Evolutionary conservation across 2,797 vertebrate species (phyloP).

Genomic region (Hippoglossus hippoglossus): DNA sequence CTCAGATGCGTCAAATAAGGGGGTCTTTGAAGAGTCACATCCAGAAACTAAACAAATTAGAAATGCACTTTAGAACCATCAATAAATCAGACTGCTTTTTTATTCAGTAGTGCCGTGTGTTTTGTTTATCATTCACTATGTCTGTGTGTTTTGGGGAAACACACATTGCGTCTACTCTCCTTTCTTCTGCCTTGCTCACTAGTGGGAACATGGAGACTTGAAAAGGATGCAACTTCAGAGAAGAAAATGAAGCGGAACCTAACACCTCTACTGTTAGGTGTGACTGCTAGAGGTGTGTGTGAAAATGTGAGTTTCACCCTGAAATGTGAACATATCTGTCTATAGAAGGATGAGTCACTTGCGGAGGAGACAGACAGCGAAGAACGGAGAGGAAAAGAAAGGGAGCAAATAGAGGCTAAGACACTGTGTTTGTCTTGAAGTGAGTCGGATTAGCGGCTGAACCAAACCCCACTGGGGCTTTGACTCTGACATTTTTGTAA

Average conservation of each 20-base stretch:
- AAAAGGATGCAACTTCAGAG: conserved; percentile 52
- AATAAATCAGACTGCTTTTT: conserved; percentile 26
- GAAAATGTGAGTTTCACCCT: conserved; percentile 52
- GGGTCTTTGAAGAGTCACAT: conserved; percentile 41
- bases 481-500: conserved; percentile 45
- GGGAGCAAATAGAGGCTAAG: conserved; percentile 55
- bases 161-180: neutral
- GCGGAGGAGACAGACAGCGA: conserved; percentile 49
- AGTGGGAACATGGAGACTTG: conserved; percentile 44
- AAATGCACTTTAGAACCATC: conserved; percentile 5
- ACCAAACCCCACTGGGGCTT: conserved; percentile 33
- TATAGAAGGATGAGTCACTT: conserved; percentile 67
- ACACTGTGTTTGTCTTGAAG: conserved; percentile 47
- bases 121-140: conserved; percentile 26
- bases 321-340: conserved; percentile 63
- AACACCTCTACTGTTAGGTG: conserved; percentile 70
- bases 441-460: conserved; percentile 42
- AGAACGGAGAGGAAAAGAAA: conserved; percentile 36
- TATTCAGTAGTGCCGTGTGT: conserved; percentile 18
- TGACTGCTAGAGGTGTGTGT: conserved; percentile 64
- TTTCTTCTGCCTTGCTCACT: conserved; percentile 20
- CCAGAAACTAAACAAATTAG: conserved; percentile 20
- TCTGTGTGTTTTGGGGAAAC: conserved; percentile 13
- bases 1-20: conserved; percentile 21
- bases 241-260: conserved; percentile 51